phyloP scores from a whole-genome alignment of 2,888 invertebrate species.

The Dromius quadrimaculatus region DNA sequence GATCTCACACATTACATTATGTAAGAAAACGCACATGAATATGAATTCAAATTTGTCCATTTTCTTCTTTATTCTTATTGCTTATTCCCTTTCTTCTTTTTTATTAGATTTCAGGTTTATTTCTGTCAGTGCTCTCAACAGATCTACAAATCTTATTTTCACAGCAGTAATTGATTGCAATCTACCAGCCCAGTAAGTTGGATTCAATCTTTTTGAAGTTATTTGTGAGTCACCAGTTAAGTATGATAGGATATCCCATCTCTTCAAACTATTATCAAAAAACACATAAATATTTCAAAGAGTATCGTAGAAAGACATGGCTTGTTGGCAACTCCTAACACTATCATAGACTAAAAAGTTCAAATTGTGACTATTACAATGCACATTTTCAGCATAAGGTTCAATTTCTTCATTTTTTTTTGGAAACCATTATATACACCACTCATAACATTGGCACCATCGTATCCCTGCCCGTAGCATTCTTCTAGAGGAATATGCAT shows the following conservation, averaged over 20 bases:
- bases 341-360: slow-evolving; percentile 44
- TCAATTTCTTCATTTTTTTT: slow-evolving; percentile 54
- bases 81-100: neutral
- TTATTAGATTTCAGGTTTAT: neutral
- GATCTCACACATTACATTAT: slow-evolving; percentile 54
- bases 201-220: slow-evolving; percentile 21
- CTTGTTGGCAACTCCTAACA: slow-evolving; percentile 9
- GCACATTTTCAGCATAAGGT: slow-evolving; percentile 49
- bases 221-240: slow-evolving; percentile 36
- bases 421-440: slow-evolving; percentile 54
- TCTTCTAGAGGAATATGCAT: neutral
- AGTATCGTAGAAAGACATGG: slow-evolving; percentile 25
- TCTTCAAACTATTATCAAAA: slow-evolving; percentile 43
- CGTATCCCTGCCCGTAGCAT: slow-evolving; percentile 5
- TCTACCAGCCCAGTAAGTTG: slow-evolving; percentile 12
- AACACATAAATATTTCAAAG: slow-evolving; percentile 36
- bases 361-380: slow-evolving; percentile 48
- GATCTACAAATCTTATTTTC: slow-evolving; percentile 3
- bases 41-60: slow-evolving; percentile 55
- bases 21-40: slow-evolving; percentile 54
- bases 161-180: neutral
- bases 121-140: slow-evolving; percentile 10
- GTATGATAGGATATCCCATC: slow-evolving; percentile 48
- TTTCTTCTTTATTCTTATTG: slow-evolving; percentile 55
- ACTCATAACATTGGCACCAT: slow-evolving; percentile 23